Base-by-base conservation (phyloP, 53 echinoderm and acorn worm species). In the Paracentrotus lividus region DNA sequence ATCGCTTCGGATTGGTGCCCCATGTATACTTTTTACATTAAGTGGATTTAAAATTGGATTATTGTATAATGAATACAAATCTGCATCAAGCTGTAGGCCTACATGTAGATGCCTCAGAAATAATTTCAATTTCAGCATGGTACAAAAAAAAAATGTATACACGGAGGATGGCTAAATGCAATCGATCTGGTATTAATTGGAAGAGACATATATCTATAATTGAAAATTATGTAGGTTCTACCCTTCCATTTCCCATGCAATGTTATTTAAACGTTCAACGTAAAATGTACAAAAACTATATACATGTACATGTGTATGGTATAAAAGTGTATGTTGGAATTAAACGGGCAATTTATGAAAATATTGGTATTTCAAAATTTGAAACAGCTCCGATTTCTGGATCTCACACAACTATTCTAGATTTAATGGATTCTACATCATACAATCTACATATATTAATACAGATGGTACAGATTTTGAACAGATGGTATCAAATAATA, bases 31-130 rank as follows among this genome's bases (percentile, higher is more conserved):
- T 26, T 81, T n/a, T 47, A 72, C 47, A 81, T 26, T 47, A 8
- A 81, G 49, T 81, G 81, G 47, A 81, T 81, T n/a, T 81, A 45
- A 45, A 26, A 47, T 81, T 7, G 45, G 9, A 47, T 81, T 81
- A 10, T 47, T 81, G 36, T 38, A 5, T 40, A 72, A 38, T 72
- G 36, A 5, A 16, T 20, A 40, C 40, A 4, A 18, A 18, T 38
- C 38, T 72, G 40, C 72, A 36, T n/a, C n/a, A 8, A 61, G n/a
- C n/a, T n/a, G n/a, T n/a, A n/a, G n/a, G n/a, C n/a, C n/a, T 55
- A 54, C 54, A 54, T 65, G 65, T 29, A 66, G 72, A 72, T 72
- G 72, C 72, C 36, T 7, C 32, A 20, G 72, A 5, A 72, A 27
- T 29, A 18, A 64, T 64, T 27, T 57, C 31, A 64, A 12, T 13